A percentile compares a stretch with the other conserved stretches of the same genome.
Evolutionary conservation across 2,113 vertebrate genomes (phyloP).

Genomic region (Boulengeromyrus knoepffleri): DNA sequence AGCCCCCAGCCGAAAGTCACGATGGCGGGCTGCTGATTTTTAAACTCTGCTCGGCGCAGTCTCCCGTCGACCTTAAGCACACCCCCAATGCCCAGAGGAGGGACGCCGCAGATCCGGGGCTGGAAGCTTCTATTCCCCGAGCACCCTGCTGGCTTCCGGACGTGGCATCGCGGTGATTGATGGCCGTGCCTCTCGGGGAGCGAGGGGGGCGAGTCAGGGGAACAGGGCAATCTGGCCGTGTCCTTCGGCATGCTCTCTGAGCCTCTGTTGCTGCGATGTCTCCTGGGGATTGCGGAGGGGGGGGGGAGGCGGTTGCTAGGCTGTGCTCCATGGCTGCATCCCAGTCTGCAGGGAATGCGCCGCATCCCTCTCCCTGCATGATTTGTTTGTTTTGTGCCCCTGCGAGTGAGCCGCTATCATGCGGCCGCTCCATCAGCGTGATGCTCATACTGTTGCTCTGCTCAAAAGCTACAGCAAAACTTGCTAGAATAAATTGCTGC

Average conservation of each 20-base stretch:
- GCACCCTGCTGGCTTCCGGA: constrained; percentile 22
- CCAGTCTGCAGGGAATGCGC: not conserved
- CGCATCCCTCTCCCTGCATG: not conserved
- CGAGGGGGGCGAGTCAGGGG: not conserved
- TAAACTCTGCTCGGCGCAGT: too few species aligned
- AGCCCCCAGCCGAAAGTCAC: not conserved
- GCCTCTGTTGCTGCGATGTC: not conserved
- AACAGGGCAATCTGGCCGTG: constrained; percentile 5
- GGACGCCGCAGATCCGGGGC: not conserved
- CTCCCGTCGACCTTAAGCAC: not conserved
- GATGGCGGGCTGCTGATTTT: not conserved
- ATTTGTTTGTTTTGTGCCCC: not conserved
- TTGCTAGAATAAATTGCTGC: not conserved
- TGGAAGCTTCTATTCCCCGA: constrained; percentile 18
- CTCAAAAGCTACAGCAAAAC: not conserved
- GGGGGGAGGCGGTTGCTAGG: not conserved
- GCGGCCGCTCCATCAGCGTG: too few species aligned
- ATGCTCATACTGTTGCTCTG: not conserved
- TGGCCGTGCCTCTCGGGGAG: not conserved
- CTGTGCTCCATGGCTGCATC: not conserved
- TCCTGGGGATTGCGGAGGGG: not conserved
- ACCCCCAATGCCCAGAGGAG: not conserved
- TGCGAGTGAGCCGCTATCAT: not conserved
- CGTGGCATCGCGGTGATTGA: constrained; percentile 27
- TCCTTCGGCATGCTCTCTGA: constrained; percentile 13